Evolutionary conservation across 2,797 vertebrate species (phyloP).

Genomic region (Eulemur rubriventer): DNA sequence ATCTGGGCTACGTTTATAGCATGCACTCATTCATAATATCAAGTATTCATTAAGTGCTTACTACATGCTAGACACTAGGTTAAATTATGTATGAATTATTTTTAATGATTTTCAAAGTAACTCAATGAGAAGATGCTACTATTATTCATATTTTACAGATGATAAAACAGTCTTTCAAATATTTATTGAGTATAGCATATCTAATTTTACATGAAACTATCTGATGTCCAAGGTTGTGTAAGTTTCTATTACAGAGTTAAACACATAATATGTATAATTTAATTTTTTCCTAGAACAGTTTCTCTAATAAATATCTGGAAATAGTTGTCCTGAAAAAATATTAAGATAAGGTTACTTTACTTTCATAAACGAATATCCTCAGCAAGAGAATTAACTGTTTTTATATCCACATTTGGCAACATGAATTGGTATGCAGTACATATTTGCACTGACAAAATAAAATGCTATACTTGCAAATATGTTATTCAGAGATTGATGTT

Average conservation of each 20-base stretch:
- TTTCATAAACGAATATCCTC: slow-evolving; percentile 27
- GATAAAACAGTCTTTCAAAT: slow-evolving; percentile 5
- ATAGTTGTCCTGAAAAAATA: not conserved
- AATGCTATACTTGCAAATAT: not conserved
- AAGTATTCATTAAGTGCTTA: not conserved
- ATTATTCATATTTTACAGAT: slow-evolving; percentile 6
- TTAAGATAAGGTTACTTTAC: slow-evolving; percentile 14
- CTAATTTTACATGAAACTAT: not conserved
- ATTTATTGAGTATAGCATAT: not conserved
- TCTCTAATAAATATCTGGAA: not conserved
- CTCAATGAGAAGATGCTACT: not conserved
- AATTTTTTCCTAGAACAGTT: not conserved
- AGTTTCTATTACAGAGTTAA: not conserved
- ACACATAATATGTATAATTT: not conserved
- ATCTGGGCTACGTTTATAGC: not conserved
- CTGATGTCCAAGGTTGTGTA: not conserved
- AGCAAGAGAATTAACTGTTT: slow-evolving; percentile 5
- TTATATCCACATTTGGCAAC: not conserved
- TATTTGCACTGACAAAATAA: slow-evolving; percentile 40
- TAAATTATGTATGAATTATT: not conserved
- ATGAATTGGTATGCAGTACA: not conserved
- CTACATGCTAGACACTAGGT: not conserved
- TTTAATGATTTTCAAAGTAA: slow-evolving; percentile 41
- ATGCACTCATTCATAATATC: not conserved
- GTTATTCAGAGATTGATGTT: not conserved